A percentile compares a stretch with the other conserved stretches of the same genome.
Evolutionary conservation across 2,888 invertebrate species (phyloP).

Genomic region (Campoplex nolae): DNA sequence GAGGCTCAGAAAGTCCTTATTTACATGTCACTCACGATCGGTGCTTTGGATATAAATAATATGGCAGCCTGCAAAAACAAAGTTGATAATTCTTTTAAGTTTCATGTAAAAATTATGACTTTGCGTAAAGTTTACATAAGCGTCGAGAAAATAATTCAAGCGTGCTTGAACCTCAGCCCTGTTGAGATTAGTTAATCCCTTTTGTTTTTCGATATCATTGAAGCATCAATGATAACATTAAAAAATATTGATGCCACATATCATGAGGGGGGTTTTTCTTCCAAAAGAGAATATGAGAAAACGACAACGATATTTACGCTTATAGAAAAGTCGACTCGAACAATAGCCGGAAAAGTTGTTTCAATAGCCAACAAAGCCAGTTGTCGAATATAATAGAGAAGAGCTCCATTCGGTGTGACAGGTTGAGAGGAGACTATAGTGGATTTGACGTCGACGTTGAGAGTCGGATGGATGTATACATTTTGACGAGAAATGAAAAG

Average conservation of each 20-base stretch:
- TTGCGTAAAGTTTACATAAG: no score
- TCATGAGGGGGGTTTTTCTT: background rate
- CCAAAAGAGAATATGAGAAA: background rate
- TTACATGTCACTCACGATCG: no score
- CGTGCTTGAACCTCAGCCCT: no score
- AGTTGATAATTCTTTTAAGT: no score
- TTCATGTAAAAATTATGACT: no score
- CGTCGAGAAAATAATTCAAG: no score
- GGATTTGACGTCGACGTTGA: constrained; percentile 26
- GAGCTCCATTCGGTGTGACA: constrained; percentile 24
- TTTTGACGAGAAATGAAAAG: constrained; percentile 58
- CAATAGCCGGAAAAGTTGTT: constrained; percentile 27
- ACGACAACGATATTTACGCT: background rate
- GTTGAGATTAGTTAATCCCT: background rate
- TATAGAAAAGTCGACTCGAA: background rate
- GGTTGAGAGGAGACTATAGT: constrained; percentile 23
- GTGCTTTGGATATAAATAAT: no score
- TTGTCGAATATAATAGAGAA: constrained; percentile 32
- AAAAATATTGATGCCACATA: background rate
- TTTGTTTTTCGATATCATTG: background rate
- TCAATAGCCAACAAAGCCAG: constrained; percentile 36
- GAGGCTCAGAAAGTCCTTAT: no score
- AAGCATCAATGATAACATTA: background rate
- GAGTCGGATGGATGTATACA: constrained; percentile 2
- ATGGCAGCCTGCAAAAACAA: no score